Base-by-base conservation (phyloP, 2,888 invertebrate species). In the Pterostichus madidus region DNA sequence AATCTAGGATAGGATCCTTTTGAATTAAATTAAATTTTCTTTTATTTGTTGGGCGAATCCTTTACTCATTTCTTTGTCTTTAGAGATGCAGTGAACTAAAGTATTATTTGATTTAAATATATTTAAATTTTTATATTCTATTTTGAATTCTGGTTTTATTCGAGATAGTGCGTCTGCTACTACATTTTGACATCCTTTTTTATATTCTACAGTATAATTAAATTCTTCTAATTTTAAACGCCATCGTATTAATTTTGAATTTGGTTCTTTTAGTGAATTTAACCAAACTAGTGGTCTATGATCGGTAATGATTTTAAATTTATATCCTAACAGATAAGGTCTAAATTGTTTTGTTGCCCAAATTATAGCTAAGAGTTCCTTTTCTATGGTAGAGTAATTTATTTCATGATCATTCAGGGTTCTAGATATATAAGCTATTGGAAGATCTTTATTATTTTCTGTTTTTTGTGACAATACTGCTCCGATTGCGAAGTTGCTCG, bases 231-330 rank as follows among this genome's bases (percentile, higher is more conserved):
- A 78, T 80, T 84, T 86, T n/a, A 88, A 3, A 2, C 3, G 1
- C 2, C 24, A 24, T 24, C 3, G 24, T 24, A 24, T 1, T 3
- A 24, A 24, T 24, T 24, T 87, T 0, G 87, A 87, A 31, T 87
- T 88, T 0, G 88, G 88, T n/a, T 89, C 88, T 85, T 88, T 88
- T 0, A 89, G 53, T 0, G 84, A 86, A 85, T 87, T 86, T 0
- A 89, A 76, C 87, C 88, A 89, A 2, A 84, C 85, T 4, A 89
- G 75, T 0, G 88, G 88, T 68, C 86, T 84, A 75, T 89, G 89
- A 68, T 90, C 89, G 0, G 89, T 89, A 5, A 87, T 86, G 0
- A 90, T 88, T 0, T 83, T 86, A 24, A 90, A 89, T 73, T 85
- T 85, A 15, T 84, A 85, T 7, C 86, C 86, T 49, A 83, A 85